Conservation (phyloP, 2,797 vertebrate genomes). For the Micrastur ruficollis region DNA sequence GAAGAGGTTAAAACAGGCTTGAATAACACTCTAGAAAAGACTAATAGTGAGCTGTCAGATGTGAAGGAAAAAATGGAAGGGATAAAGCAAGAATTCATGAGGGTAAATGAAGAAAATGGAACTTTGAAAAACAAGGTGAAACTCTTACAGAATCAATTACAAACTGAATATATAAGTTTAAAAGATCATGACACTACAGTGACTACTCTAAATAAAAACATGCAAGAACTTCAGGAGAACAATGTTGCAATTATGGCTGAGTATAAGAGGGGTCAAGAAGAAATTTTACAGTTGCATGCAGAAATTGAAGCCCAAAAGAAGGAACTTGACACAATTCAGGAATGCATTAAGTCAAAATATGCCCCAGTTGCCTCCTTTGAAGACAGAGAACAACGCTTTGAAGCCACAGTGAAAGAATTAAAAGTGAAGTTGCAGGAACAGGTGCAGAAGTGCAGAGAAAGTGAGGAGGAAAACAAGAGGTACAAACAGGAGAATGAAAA, state of each 20-base stretch:
- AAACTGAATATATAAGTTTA: constrained; percentile 73
- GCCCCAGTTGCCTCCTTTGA: constrained; percentile 79
- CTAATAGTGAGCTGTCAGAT: constrained; percentile 77
- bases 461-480: constrained; percentile 70
- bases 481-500: constrained; percentile 76
- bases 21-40: constrained; percentile 76
- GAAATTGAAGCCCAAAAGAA: constrained; percentile 89
- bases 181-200: constrained; percentile 77
- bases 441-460: constrained; percentile 67
- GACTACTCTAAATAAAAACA: constrained; percentile 52
- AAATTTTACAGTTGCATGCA: constrained; percentile 77
- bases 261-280: constrained; percentile 76
- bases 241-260: constrained; percentile 52
- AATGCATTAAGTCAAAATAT: constrained; percentile 88
- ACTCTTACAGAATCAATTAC: constrained; percentile 71
- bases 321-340: constrained; percentile 91
- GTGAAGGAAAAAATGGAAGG: constrained; percentile 75
- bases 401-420: constrained; percentile 75
- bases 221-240: constrained; percentile 72
- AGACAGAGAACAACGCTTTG: constrained; percentile 82
- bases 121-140: constrained; percentile 79
- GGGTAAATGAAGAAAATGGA: constrained; percentile 81
- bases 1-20: constrained; percentile 79
- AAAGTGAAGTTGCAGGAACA: constrained; percentile 74
- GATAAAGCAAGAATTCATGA: constrained; percentile 75